These are phyloP conservation scores for Trachymyrmex septentrionalis DNA, from an alignment of 1,140 invertebrate genomes.

Conservation along the genomic window DNA sequence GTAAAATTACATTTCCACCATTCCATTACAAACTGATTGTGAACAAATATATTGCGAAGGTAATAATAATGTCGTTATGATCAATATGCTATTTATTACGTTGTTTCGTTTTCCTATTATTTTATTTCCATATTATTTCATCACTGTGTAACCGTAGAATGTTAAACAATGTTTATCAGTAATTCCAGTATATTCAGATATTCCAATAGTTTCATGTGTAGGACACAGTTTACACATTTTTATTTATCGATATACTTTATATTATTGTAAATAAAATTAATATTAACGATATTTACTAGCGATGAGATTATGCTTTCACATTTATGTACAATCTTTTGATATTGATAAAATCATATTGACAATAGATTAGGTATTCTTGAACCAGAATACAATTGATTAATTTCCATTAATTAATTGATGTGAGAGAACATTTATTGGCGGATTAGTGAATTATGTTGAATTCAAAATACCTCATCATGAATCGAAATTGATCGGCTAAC, in stretches of 20 bases:
- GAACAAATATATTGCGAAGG: not conserved
- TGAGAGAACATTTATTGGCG: constrained; percentile 19
- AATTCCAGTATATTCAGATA: not conserved
- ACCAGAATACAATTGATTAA: constrained; percentile 38
- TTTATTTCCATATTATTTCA: constrained; percentile 20
- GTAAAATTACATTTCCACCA: not conserved
- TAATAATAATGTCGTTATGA: constrained; percentile 31
- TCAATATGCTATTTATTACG: constrained; percentile 20
- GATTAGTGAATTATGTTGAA: constrained; percentile 22
- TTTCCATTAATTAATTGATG: constrained; percentile 33
- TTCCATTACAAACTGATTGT: not conserved
- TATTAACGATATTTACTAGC: not conserved
- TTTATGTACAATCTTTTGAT: not conserved
- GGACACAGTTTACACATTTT: not conserved
- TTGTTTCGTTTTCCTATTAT: not conserved
- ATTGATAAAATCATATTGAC: not conserved
- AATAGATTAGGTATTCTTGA: constrained; percentile 5
- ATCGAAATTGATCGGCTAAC: constrained; percentile 49
- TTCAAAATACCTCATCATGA: constrained; percentile 39
- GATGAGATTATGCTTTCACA: not conserved
- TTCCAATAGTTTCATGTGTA: not conserved
- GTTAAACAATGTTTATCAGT: constrained; percentile 21
- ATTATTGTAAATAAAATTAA: constrained; percentile 2
- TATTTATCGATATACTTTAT: not conserved
- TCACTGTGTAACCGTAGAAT: constrained; percentile 4